phyloP scores from a whole-genome alignment of 1,140 invertebrate genomes.

The Drosophila biarmipes region DNA sequence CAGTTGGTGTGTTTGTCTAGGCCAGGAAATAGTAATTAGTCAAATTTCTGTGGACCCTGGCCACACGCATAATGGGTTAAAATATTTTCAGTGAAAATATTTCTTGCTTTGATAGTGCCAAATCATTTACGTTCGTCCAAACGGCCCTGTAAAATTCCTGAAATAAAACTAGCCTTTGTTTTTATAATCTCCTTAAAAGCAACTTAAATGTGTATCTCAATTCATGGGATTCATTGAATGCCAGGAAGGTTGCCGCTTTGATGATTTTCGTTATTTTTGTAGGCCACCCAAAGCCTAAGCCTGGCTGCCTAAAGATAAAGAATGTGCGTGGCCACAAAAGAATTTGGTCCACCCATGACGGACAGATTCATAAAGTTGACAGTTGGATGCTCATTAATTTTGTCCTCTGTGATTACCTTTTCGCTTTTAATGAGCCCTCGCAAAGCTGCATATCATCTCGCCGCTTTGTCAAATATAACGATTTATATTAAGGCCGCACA shows the following conservation, averaged over 20 bases:
- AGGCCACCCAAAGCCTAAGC: neutral
- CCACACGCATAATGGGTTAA: slow-evolving; percentile 6
- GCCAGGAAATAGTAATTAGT: slow-evolving; percentile 55
- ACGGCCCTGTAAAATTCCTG: slow-evolving; percentile 1
- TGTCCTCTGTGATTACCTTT: slow-evolving; percentile 43
- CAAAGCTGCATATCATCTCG: slow-evolving; percentile 44
- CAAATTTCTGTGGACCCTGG: slow-evolving; percentile 23
- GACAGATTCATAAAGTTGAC: slow-evolving; percentile 45
- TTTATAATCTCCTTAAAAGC: slow-evolving; percentile 4
- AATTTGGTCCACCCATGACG: slow-evolving; percentile 26
- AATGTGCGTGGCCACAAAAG: slow-evolving; percentile 24
- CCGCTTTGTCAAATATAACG: slow-evolving; percentile 27
- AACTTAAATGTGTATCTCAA: slow-evolving; percentile 25
- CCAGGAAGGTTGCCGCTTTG: slow-evolving; percentile 46
- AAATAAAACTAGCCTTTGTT: slow-evolving; percentile 17
- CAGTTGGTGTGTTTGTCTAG: slow-evolving; percentile 23
- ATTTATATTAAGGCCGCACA: slow-evolving; percentile 13
- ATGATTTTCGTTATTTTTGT: slow-evolving; percentile 48
- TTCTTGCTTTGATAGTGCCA: slow-evolving; percentile 11
- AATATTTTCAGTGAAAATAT: slow-evolving; percentile 23
- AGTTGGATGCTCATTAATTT: slow-evolving; percentile 51
- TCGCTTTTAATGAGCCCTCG: slow-evolving; percentile 37
- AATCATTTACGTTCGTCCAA: slow-evolving; percentile 43
- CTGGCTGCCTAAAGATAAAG: slow-evolving; percentile 28
- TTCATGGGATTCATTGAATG: slow-evolving; percentile 16